phyloP scores from a whole-genome alignment of 1,140 invertebrate genomes.

The Hormaphis cornu region DNA sequence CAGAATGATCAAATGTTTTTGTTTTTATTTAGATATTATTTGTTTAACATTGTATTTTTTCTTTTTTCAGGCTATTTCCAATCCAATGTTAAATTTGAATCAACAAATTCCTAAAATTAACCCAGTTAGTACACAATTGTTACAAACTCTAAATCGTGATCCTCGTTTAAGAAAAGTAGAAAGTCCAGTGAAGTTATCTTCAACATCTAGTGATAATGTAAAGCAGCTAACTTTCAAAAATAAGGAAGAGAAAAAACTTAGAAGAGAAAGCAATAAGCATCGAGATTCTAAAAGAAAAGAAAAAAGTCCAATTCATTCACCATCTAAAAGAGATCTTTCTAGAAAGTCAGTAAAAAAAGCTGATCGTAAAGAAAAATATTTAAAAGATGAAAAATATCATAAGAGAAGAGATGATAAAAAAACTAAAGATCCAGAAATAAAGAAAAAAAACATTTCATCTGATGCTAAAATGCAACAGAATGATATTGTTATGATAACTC shows the following conservation, averaged over 20 bases:
- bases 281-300: conserved; percentile 9
- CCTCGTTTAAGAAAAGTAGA: conserved; percentile 29
- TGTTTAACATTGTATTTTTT: background rate
- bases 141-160: conserved; percentile 16
- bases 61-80: background rate
- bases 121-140: conserved; percentile 23
- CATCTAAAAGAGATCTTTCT: background rate
- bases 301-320: background rate
- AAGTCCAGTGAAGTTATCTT: background rate
- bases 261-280: conserved; percentile 7
- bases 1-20: too few relatives aligned
- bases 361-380: conserved; percentile 1
- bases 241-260: conserved; percentile 18
- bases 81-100: background rate
- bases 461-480: background rate
- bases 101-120: conserved; percentile 3
- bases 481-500: background rate
- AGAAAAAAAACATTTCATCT: background rate
- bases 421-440: background rate
- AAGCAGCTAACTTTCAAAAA: background rate
- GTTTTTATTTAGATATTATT: background rate
- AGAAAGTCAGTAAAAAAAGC: conserved; percentile 4
- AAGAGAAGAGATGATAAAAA: conserved; percentile 17
- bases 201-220: background rate
- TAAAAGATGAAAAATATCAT: conserved; percentile 16